Evolutionary conservation across 1,140 invertebrate species (phyloP).

Genomic region (Saccostrea cuccullata): DNA sequence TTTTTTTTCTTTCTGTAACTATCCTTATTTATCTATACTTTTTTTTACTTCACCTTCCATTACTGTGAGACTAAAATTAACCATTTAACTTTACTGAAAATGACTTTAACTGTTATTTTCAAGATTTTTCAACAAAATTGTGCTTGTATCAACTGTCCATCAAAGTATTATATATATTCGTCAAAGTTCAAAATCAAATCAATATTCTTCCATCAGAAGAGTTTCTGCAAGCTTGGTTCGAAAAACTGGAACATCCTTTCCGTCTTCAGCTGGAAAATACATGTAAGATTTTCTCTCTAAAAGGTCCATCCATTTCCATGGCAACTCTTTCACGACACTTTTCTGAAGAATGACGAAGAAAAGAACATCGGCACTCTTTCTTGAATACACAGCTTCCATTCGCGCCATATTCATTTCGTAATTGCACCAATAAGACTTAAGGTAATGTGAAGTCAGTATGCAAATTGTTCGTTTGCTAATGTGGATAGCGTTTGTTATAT

Average conservation of each 20-base stretch:
- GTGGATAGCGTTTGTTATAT: constrained; percentile 82
- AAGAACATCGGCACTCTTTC: constrained; percentile 43
- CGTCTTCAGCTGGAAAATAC: background rate
- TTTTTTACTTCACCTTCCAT: no score
- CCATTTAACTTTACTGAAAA: no score
- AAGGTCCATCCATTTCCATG: background rate
- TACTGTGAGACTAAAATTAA: no score
- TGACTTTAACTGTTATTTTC: no score
- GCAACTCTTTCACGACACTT: background rate
- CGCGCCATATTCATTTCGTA: constrained; percentile 82
- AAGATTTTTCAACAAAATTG: no score
- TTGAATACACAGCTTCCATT: constrained; percentile 59
- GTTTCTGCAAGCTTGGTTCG: background rate
- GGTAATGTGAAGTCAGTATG: constrained; percentile 83
- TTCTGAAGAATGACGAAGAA: background rate
- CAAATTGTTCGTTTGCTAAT: constrained; percentile 83
- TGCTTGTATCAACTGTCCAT: no score
- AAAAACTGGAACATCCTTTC: background rate
- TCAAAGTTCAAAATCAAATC: no score
- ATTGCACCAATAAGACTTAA: constrained; percentile 84
- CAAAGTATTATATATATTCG: no score
- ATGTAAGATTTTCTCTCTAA: background rate
- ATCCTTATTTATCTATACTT: no score
- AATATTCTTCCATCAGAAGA: background rate
- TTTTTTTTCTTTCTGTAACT: no score